Percentiles rank a stretch among this genome's conserved stretches.
Evolutionary conservation across 2,113 vertebrate genomes (phyloP).

Genomic region (Ciconia boyciana): DNA sequence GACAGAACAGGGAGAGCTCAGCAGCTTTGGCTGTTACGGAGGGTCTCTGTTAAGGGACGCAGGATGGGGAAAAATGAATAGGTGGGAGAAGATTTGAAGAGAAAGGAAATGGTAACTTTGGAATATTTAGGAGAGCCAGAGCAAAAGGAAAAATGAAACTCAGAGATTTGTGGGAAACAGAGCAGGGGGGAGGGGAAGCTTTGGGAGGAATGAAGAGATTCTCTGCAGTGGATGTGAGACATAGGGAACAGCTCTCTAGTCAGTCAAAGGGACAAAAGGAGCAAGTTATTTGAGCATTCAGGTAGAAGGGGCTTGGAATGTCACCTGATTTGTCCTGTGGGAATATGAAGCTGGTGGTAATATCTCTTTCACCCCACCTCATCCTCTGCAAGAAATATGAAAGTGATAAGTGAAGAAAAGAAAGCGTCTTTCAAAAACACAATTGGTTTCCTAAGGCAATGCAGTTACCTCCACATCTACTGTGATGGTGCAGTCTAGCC

Average conservation of each 20-base stretch:
- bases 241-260: background rate
- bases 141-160: background rate
- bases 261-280: background rate
- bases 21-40: background rate
- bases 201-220: background rate
- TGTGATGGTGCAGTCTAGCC: background rate
- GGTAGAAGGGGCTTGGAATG: background rate
- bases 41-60: background rate
- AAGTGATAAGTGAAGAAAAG: background rate
- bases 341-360: background rate
- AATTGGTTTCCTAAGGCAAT: background rate
- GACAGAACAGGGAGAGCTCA: background rate
- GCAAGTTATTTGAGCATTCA: background rate
- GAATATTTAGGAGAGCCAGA: background rate
- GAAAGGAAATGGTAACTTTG: background rate
- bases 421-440: background rate
- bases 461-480: background rate
- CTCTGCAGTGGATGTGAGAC: background rate
- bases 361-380: background rate
- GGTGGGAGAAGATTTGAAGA: background rate
- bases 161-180: background rate
- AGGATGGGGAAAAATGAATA: background rate
- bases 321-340: background rate
- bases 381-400: background rate
- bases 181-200: background rate